Evolutionary conservation across 2,113 vertebrate genomes (phyloP).

Genomic region (Grus americana): DNA sequence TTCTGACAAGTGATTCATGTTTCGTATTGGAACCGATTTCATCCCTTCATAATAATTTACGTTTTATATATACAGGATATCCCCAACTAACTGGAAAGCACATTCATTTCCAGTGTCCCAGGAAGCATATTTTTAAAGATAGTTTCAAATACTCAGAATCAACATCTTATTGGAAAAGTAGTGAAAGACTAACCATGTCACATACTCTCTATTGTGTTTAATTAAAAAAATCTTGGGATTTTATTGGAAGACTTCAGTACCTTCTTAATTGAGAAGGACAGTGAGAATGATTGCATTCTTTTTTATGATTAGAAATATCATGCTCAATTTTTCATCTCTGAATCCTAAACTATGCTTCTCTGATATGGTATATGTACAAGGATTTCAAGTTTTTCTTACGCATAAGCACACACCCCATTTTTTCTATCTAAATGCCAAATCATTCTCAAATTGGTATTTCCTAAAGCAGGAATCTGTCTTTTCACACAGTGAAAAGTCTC

Average conservation of each 20-base stretch:
- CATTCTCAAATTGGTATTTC: background rate
- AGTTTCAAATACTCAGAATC: background rate
- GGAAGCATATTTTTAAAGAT: background rate
- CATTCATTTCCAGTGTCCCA: background rate
- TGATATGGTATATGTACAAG: background rate
- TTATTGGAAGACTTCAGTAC: background rate
- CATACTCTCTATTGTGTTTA: background rate
- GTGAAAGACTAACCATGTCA: background rate
- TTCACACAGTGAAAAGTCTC: background rate
- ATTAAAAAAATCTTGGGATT: background rate
- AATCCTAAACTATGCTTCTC: background rate
- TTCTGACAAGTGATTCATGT: background rate
- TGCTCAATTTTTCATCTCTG: background rate
- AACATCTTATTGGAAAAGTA: background rate
- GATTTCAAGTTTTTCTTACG: background rate
- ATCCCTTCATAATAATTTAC: background rate
- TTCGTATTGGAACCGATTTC: background rate
- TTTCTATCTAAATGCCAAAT: background rate
- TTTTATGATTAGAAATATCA: background rate
- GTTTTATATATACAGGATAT: background rate
- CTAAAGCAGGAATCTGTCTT: background rate
- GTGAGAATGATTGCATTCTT: background rate
- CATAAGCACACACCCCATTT: accelerated
- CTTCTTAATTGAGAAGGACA: background rate
- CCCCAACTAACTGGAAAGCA: background rate